A percentile compares a stretch with the other conserved stretches of the same genome.
Conservation (phyloP, 1,140 invertebrate species). For the Nephila pilipes region DNA sequence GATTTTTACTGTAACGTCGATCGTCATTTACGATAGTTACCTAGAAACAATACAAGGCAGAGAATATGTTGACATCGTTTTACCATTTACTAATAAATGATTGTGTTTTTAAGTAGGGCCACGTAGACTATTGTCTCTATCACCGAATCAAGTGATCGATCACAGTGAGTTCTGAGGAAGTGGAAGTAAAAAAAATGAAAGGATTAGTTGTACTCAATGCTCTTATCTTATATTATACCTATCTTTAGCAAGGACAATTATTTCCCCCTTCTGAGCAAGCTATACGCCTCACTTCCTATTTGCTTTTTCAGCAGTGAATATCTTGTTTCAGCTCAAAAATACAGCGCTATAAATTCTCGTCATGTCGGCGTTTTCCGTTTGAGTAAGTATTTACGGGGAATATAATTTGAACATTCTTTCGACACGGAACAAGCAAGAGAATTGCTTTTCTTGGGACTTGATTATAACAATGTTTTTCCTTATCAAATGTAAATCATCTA, state of each 20-base stretch:
- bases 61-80: not conserved
- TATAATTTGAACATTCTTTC: not conserved
- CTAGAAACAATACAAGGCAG: not conserved
- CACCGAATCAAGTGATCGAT: not conserved
- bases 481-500: too few relatives aligned
- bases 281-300: not conserved
- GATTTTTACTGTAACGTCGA: not conserved
- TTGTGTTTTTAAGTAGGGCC: not conserved
- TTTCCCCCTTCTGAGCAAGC: not conserved
- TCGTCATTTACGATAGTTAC: not conserved
- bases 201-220: conserved; percentile 1
- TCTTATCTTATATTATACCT: conserved; percentile 20
- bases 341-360: conserved; percentile 46
- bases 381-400: not conserved
- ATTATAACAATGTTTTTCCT: too few relatives aligned
- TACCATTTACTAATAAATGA: conserved; percentile 12
- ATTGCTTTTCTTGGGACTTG: not conserved
- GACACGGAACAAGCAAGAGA: not conserved
- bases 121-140: not conserved
- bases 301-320: conserved; percentile 39
- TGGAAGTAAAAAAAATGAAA: not conserved
- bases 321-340: conserved; percentile 43
- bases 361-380: conserved; percentile 24
- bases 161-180: not conserved
- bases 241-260: not conserved